phyloP scores from a whole-genome alignment of 1,140 invertebrate species.

The Neoseiulus cucumeris region DNA sequence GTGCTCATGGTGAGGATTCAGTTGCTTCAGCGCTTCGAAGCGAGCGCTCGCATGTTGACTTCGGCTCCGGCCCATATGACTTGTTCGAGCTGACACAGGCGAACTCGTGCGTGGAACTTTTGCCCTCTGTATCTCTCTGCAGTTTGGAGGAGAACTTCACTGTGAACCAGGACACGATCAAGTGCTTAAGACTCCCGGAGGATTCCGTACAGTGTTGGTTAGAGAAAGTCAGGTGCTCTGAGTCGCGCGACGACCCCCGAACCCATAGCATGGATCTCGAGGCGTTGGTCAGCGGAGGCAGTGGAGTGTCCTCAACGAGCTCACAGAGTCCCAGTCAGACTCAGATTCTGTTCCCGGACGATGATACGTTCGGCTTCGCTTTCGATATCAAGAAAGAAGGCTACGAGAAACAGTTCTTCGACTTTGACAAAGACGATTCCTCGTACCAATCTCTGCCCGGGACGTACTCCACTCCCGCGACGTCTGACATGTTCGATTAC shows the following conservation, averaged over 20 bases:
- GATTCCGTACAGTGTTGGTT: not conserved
- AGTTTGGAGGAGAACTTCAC: not conserved
- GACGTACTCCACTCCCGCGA: not conserved
- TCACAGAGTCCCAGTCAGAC: not conserved
- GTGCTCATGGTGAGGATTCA: not conserved
- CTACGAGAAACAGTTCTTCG: conserved; percentile 8
- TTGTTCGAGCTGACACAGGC: not conserved
- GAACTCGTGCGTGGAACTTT: not conserved
- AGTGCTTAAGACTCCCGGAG: not conserved
- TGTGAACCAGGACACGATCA: not conserved
- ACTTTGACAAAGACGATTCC: conserved; percentile 7
- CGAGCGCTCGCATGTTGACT: not conserved
- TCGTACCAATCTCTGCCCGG: not conserved
- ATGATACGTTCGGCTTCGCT: conserved; percentile 5
- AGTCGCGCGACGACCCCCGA: not conserved
- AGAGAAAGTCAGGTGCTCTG: not conserved
- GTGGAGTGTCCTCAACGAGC: conserved; percentile 8
- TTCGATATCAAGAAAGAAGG: conserved; percentile 9
- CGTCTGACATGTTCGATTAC: not conserved
- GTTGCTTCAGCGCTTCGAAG: conserved; percentile 10
- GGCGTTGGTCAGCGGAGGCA: not conserved
- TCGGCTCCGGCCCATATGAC: conserved; percentile 4
- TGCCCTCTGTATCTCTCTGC: not conserved
- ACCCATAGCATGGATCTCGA: not conserved
- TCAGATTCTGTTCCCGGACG: not conserved